Evolutionary conservation across 2,888 invertebrate species (phyloP).

Genomic region (Lottia gigantea): DNA sequence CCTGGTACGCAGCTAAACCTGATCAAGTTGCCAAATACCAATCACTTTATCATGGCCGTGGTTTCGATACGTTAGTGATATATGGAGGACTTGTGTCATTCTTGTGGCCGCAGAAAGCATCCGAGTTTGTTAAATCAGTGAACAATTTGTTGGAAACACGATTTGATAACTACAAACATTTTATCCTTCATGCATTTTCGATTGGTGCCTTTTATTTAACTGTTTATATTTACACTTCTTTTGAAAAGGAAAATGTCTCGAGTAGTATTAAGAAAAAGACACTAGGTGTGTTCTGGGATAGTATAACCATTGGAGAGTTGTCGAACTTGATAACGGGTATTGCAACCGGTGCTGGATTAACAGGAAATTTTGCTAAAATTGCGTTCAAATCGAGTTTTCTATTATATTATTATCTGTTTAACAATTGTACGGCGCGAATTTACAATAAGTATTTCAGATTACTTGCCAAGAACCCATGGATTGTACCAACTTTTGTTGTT

Average conservation of each 20-base stretch:
- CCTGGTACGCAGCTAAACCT: slow-evolving; percentile 7
- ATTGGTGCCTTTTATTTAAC: slow-evolving; percentile 14
- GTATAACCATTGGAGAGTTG: slow-evolving; percentile 4
- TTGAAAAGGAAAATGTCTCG: neutral
- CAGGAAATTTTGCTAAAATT: no score
- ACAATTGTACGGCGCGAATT: neutral
- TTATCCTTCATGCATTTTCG: slow-evolving; percentile 12
- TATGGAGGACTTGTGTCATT: slow-evolving; percentile 12
- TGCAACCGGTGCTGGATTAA: neutral
- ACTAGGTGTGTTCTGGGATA: slow-evolving; percentile 10
- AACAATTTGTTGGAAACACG: neutral
- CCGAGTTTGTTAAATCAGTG: neutral
- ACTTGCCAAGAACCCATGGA: neutral
- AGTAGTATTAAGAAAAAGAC: slow-evolving; percentile 1
- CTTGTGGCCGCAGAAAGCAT: slow-evolving; percentile 9
- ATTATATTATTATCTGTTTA: neutral
- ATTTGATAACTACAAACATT: slow-evolving; percentile 1
- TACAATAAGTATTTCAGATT: slow-evolving; percentile 10
- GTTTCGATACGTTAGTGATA: slow-evolving; percentile 12
- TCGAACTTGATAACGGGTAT: neutral
- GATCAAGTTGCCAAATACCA: neutral
- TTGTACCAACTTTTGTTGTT: slow-evolving; percentile 3
- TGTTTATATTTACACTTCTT: neutral
- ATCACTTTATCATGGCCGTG: slow-evolving; percentile 9
- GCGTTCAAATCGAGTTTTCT: neutral